Percentiles rank a stretch among this genome's conserved stretches.
Evolutionary conservation across 2,888 invertebrate genomes (phyloP).

Genomic region (Gibbula magus): DNA sequence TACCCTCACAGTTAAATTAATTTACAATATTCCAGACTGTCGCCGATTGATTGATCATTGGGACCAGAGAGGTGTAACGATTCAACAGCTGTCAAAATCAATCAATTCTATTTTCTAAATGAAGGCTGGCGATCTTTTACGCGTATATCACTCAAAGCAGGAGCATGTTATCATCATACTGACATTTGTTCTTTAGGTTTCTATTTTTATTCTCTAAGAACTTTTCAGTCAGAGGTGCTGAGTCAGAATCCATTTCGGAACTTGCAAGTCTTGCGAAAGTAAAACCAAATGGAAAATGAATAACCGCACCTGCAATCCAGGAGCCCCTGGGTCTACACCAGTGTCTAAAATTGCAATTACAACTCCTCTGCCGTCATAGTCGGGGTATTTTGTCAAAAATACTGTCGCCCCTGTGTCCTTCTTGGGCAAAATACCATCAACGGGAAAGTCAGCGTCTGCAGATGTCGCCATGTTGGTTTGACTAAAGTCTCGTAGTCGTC

Average conservation of each 20-base stretch:
- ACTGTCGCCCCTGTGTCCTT: slow-evolving; percentile 93
- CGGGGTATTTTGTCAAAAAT: slow-evolving; percentile 90
- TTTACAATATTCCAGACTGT: too few species aligned
- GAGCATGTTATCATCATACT: too few species aligned
- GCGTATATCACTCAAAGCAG: too few species aligned
- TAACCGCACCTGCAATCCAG: slow-evolving; percentile 86
- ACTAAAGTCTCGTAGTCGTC: neutral
- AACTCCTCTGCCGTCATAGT: slow-evolving; percentile 92
- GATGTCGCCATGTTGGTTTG: slow-evolving; percentile 60
- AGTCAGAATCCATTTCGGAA: neutral
- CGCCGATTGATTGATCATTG: too few species aligned
- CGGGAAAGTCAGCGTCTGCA: slow-evolving; percentile 70
- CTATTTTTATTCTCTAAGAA: too few species aligned
- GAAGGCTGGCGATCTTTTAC: too few species aligned
- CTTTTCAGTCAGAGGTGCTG: neutral
- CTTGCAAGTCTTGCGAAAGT: neutral
- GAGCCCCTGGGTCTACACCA: slow-evolving; percentile 96
- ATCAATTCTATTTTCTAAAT: too few species aligned
- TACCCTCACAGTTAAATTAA: too few species aligned
- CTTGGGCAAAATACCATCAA: slow-evolving; percentile 82
- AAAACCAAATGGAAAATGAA: neutral
- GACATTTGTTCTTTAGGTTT: too few species aligned
- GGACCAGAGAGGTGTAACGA: too few species aligned
- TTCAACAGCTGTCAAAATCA: too few species aligned
- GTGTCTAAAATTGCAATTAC: slow-evolving; percentile 97